A percentile compares a stretch with the other conserved stretches of the same genome.
Evolutionary conservation across 2,888 invertebrate species (phyloP).

Genomic region (Sepiola atlantica): DNA sequence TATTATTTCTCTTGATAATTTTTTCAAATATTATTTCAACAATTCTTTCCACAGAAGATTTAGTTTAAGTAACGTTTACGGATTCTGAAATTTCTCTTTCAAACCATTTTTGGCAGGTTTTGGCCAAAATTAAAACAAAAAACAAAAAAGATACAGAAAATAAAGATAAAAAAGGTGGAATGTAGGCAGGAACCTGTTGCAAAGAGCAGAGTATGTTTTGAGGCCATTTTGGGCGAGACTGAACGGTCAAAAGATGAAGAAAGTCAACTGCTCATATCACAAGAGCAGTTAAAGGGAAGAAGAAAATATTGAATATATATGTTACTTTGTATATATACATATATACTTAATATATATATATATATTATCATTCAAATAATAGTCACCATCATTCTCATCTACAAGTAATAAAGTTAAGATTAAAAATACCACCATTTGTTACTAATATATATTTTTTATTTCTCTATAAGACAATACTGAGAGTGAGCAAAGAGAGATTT

Average conservation of each 20-base stretch:
- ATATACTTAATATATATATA: background rate
- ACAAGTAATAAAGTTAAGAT: conserved; percentile 32
- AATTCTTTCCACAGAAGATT: background rate
- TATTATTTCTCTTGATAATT: background rate
- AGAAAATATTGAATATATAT: background rate
- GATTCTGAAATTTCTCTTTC: conserved; percentile 9
- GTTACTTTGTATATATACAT: background rate
- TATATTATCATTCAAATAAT: background rate
- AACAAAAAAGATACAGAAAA: background rate
- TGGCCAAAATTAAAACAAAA: conserved; percentile 8
- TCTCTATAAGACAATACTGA: background rate
- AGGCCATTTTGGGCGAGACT: background rate
- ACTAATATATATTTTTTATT: background rate
- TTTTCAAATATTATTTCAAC: conserved; percentile 18
- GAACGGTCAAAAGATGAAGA: conserved; percentile 1
- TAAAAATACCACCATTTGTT: conserved; percentile 9
- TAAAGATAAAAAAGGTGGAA: background rate
- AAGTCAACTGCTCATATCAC: background rate
- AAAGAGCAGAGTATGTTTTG: background rate
- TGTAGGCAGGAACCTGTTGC: conserved; percentile 3
- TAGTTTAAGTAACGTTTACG: background rate
- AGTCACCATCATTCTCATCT: conserved; percentile 6
- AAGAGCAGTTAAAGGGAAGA: background rate
- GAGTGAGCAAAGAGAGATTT: background rate
- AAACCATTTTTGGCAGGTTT: conserved; percentile 32